Conservation (phyloP, 2,888 invertebrate species). For the Hydriomena furcata region DNA sequence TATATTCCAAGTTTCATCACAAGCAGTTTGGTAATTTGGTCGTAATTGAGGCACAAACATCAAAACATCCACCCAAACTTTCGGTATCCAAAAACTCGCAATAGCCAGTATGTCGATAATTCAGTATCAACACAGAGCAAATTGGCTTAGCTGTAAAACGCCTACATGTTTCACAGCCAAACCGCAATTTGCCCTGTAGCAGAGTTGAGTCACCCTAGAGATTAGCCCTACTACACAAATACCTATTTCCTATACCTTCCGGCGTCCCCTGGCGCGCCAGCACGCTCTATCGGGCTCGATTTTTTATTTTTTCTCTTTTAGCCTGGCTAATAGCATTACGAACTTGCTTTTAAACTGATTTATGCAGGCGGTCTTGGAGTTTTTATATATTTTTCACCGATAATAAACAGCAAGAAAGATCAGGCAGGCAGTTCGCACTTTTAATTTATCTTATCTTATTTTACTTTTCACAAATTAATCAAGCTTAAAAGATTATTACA, state of each 20-base stretch:
- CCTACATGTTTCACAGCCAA: neutral
- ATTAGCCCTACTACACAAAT: slow-evolving; percentile 16
- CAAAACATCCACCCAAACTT: too few relatives aligned
- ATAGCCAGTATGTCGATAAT: too few relatives aligned
- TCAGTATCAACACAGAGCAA: too few relatives aligned
- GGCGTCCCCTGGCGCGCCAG: slow-evolving; percentile 7
- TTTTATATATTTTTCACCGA: slow-evolving; percentile 7
- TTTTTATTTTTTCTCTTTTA: slow-evolving; percentile 24
- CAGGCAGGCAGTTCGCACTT: too few relatives aligned
- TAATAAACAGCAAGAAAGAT: slow-evolving; percentile 1
- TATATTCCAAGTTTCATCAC: too few relatives aligned
- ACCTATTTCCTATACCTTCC: slow-evolving; percentile 1
- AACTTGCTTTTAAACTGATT: slow-evolving; percentile 30
- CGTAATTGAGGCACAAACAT: too few relatives aligned
- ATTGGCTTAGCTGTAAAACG: too few relatives aligned
- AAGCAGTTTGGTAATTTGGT: too few relatives aligned
- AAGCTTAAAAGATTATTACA: too few relatives aligned
- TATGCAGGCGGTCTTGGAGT: slow-evolving; percentile 20
- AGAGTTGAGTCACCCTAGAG: slow-evolving; percentile 1
- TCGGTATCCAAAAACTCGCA: too few relatives aligned
- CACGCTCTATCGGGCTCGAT: slow-evolving; percentile 16
- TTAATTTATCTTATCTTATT: neutral
- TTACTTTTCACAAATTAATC: too few relatives aligned
- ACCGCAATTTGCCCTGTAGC: neutral
- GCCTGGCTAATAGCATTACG: slow-evolving; percentile 28